Evolutionary conservation across 2,888 invertebrate genomes (phyloP), one percentile per base, ranked within the genome.

Genomic region (Ferrisia virgata): DNA sequence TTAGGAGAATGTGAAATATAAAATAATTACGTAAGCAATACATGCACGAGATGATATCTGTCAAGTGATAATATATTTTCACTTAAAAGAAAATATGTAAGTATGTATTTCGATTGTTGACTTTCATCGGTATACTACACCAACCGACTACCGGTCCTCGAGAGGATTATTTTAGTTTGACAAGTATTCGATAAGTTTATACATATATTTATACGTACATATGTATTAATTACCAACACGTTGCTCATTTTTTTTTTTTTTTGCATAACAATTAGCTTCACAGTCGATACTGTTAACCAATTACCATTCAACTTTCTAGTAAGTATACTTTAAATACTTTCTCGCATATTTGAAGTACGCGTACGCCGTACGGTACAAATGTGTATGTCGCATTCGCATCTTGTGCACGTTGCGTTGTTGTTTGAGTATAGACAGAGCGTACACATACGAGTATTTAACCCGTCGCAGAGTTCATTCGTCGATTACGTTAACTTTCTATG

Each of bases 401-500:
- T 40, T 40, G 6, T 47, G 47, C 47, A 47, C n/a, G 1, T 5
- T n/a, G 47, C n/a, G 53, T 53, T 53, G 43, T 43, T 43, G 53
- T 53, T 53, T 53, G 53, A 53, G 53, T 53, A 53, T 22, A 22
- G 22, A 53, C 22, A 53, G 53, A n/a, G n/a, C n/a, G n/a, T n/a
- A n/a, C 31, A 31, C 69, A 69, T 13, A 58, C 22, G 9, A 9
- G 3, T 69, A 76, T 22, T 76, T 76, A 76, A 76, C 72, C 72
- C 72, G 72, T 76, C 31, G 22, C 72, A 36, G 33, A 76, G 72
- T 76, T 76, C 72, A 76, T 76, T 69, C 18, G 36, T 36, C 72
- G 72, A 76, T 76, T 76, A 76, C 72, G 72, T 76, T 76, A 76
- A 76, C 72, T 76, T 76, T 76, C 72, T 76, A 76, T 36, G 72